Evolutionary conservation across 2,888 invertebrate genomes (phyloP), one percentile per base, ranked within the genome.

Genomic region (Leptinotarsa tumamoca): DNA sequence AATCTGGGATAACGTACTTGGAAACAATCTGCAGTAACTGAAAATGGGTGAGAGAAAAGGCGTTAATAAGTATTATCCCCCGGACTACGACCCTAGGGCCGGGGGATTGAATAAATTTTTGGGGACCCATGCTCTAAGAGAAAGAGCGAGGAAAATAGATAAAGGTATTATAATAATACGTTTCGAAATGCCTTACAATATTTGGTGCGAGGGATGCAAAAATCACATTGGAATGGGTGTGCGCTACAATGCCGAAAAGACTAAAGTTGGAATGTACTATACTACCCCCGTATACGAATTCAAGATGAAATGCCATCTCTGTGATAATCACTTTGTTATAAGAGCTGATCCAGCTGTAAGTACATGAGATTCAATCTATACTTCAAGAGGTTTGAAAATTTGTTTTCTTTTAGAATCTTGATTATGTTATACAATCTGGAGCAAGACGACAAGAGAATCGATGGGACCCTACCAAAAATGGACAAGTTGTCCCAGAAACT

Each of bases 221-320:
- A 99, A 97, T 89, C 99, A 99, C 86, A 97, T 99, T 74, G 99
- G 98, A 50, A 99, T 99, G 98, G 99, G 99, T 1, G 99, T 99
- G 0, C 92, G 99, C 69, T 99, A 99, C 88, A 99, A 97, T 85
- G 96, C 96, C 0, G 96, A 97, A 86, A 97, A 97, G 88, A 96
- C 92, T 0, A 97, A 96, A 89, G 91, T 97, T 70, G 99, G 99
- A 80, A 99, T 98, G 96, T 99, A 99, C 87, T 99, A 98, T 86
- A 96, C 95, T 1, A 99, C 99, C 0, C 99, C 99, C 0, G 92
- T 99, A 2, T 99, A 97, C 87, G 96, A 99, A 88, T 99, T 99
- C 87, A 92, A 96, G 72, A 99, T 99, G 99, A 99, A 99, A 86
- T 99, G 99, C 86, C 99, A 99, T 88, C 90, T 99, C 5, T 98